phyloP scores from a whole-genome alignment of 2,888 invertebrate species.

The Horisme vitalbata region DNA sequence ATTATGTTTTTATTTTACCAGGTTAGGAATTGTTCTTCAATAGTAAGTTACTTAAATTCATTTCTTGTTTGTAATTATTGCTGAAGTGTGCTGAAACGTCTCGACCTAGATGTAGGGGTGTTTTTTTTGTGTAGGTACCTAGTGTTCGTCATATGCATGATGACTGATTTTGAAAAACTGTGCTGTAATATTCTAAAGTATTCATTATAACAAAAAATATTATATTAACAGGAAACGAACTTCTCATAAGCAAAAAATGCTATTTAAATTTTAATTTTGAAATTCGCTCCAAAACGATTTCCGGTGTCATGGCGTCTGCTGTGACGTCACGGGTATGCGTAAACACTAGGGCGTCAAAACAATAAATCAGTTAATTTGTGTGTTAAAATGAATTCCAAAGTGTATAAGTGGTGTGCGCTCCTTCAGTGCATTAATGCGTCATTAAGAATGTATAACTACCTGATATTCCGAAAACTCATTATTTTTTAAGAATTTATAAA shows the following conservation, averaged over 20 bases:
- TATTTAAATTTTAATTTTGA: not conserved
- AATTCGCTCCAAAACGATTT: not conserved
- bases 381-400: conserved; percentile 7
- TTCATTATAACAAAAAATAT: not conserved
- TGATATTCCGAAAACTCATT: too few species aligned
- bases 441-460: too few species aligned
- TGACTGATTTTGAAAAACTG: not conserved
- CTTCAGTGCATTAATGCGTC: not conserved
- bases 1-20: too few species aligned
- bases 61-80: too few species aligned
- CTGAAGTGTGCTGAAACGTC: too few species aligned
- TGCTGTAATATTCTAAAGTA: not conserved
- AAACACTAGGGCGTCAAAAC: not conserved
- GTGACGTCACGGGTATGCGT: not conserved
- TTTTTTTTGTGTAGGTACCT: too few species aligned
- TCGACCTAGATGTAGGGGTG: too few species aligned
- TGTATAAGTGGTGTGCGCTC: conserved; percentile 3
- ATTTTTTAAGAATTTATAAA: too few species aligned
- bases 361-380: not conserved
- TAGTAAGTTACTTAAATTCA: too few species aligned
- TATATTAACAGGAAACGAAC: not conserved
- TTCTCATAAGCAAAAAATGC: not conserved
- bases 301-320: not conserved
- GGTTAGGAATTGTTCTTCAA: too few species aligned
- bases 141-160: not conserved